Conservation (phyloP, 1,140 invertebrate species). For the Anagrus nilaparvatae region DNA sequence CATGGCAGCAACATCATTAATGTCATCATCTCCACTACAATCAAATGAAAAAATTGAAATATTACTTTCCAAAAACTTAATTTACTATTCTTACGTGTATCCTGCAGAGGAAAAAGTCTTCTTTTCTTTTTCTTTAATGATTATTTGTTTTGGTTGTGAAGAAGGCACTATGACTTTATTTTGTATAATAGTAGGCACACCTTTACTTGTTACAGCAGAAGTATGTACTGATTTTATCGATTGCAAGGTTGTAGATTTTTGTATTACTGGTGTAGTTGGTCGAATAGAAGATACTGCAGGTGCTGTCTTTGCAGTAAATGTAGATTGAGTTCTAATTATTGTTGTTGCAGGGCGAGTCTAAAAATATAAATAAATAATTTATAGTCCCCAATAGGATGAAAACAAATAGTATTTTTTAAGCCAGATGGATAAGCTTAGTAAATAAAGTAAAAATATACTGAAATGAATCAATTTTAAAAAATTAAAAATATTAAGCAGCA, state of each 20-base stretch:
- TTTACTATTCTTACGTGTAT: slow-evolving; percentile 35
- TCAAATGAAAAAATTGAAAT: slow-evolving; percentile 3
- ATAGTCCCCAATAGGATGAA: not conserved
- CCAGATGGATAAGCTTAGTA: no score
- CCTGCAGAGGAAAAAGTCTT: slow-evolving; percentile 47
- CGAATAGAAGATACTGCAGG: slow-evolving; percentile 30
- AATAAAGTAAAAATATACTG: no score
- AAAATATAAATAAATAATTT: slow-evolving; percentile 8
- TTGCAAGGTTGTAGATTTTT: slow-evolving; percentile 31
- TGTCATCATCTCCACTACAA: slow-evolving; percentile 77
- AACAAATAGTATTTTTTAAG: no score
- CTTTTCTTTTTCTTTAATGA: slow-evolving; percentile 54
- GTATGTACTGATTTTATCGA: slow-evolving; percentile 29
- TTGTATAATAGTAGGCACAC: slow-evolving; percentile 31
- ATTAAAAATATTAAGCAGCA: no score
- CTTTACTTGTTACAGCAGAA: slow-evolving; percentile 30
- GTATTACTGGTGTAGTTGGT: slow-evolving; percentile 28
- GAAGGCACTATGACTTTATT: slow-evolving; percentile 42
- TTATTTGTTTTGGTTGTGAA: slow-evolving; percentile 34
- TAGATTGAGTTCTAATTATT: slow-evolving; percentile 25
- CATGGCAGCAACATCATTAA: slow-evolving; percentile 98
- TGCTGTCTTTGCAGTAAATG: slow-evolving; percentile 33
- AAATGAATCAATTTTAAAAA: no score
- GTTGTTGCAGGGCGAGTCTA: slow-evolving; percentile 27
- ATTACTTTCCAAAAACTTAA: not conserved